Conservation (phyloP, 1,140 invertebrate species). For the Nixonia krombeini region DNA sequence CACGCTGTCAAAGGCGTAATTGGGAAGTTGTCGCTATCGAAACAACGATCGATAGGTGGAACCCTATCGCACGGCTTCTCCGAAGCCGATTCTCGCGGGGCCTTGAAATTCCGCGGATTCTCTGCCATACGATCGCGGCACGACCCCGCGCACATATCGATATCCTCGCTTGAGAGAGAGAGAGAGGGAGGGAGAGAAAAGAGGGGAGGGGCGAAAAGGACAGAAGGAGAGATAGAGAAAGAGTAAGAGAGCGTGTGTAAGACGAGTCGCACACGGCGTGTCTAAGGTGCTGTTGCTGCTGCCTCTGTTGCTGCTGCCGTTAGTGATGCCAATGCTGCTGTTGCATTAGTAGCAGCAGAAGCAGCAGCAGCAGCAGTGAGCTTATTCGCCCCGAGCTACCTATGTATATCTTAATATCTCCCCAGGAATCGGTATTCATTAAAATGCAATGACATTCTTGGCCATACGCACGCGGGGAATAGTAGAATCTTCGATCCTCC, state of each 20-base stretch:
- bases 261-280: too few relatives aligned
- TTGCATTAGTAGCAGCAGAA: too few relatives aligned
- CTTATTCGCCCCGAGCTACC: neutral
- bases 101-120: slow-evolving; percentile 44
- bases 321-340: too few relatives aligned
- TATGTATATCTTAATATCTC: slow-evolving; percentile 44
- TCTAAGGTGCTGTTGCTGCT: too few relatives aligned
- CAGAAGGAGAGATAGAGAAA: too few relatives aligned
- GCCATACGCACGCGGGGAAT: slow-evolving; percentile 32
- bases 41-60: slow-evolving; percentile 36
- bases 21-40: slow-evolving; percentile 37
- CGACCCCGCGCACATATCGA: neutral
- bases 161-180: neutral
- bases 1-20: slow-evolving; percentile 29
- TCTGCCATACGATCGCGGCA: slow-evolving; percentile 25
- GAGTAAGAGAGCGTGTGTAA: too few relatives aligned
- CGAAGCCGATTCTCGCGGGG: slow-evolving; percentile 24
- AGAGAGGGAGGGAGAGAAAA: neutral
- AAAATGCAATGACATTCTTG: slow-evolving; percentile 47
- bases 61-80: slow-evolving; percentile 14
- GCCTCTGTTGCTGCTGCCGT: too few relatives aligned
- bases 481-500: slow-evolving; percentile 29
- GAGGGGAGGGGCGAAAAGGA: neutral
- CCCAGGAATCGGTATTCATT: slow-evolving; percentile 45
- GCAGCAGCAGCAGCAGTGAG: neutral